Base-by-base conservation (phyloP, 2,888 invertebrate species). In the Psococerastis gibbosa region DNA sequence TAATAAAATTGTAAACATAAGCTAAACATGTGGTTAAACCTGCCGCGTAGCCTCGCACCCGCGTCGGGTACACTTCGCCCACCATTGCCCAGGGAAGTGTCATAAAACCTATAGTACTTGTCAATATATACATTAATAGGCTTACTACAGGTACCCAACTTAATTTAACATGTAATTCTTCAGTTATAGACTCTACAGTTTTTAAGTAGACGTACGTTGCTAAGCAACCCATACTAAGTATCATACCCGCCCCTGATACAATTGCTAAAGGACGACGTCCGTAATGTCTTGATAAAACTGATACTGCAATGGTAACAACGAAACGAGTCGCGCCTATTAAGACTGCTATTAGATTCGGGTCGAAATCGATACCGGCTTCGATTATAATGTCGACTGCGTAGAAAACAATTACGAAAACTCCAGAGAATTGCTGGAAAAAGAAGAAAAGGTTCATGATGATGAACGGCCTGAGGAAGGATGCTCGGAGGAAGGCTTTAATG, bases 371-470 rank as follows among this genome's bases (percentile, higher is more conserved):
- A 43, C 52, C 52, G 2, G 53, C 50, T 41, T 51, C 49, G 35
- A 44, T 38, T 4, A 55, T 64, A 1, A 72, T 64, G 48, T 67
- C 61, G 0, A 70, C 65, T 8, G 70, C 69, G 50, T 71, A 72
- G 48, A 69, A 69, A 6, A 72, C 63, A 2, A 71, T 58, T 0
- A 68, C 65, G 48, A 69, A 71, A 2, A 65, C 60, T 0, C 72
- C 72, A 3, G 68, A 62, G 48, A 70, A 66, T 53, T 72, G 72
- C 53, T 71, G 71, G 51, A 71, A 70, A 48, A 70, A 64, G 53
- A 71, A 71, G 52, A 60, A 70, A 0, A 53, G 47, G 2, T 64
- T 49, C 51, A 70, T 63, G 9, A 71, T 59, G 5, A 55, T 34
- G 43, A 70, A 64, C 0, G 71, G 70, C 43, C 64, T 59, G 34